These are phyloP conservation scores for Girardinichthys multiradiatus DNA, from an alignment of 2,113 vertebrate genomes.

Conservation along the genomic window DNA sequence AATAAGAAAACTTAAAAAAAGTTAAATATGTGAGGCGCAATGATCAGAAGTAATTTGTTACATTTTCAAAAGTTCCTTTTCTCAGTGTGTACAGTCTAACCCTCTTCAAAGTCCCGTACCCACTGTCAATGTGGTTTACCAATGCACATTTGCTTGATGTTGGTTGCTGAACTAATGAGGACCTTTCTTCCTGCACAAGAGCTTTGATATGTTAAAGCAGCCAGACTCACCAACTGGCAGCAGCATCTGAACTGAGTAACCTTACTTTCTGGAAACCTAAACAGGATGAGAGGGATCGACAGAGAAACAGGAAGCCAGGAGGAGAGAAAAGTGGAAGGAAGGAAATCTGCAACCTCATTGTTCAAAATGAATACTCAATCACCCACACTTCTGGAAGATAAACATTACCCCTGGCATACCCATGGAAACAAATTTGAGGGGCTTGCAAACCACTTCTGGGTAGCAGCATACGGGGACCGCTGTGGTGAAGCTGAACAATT, in stretches of 20 bases:
- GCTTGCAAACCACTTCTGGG: constrained; percentile 19
- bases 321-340: neutral
- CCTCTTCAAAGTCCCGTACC: neutral
- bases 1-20: neutral
- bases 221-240: constrained; percentile 58
- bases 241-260: constrained; percentile 50
- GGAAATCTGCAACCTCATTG: constrained; percentile 6
- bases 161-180: constrained; percentile 58
- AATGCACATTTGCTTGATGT: constrained; percentile 59
- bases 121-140: constrained; percentile 15
- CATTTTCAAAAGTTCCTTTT: constrained; percentile 14
- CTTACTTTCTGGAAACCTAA: constrained; percentile 47
- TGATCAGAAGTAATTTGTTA: constrained; percentile 35
- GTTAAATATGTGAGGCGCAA: neutral
- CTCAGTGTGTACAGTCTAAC: neutral
- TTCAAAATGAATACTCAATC: constrained; percentile 18
- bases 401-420: constrained; percentile 36
- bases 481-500: neutral
- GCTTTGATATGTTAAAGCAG: constrained; percentile 76
- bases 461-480: neutral
- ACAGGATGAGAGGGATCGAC: constrained; percentile 25
- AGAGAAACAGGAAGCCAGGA: neutral
- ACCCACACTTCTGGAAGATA: constrained; percentile 41
- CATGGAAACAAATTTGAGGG: constrained; percentile 18
- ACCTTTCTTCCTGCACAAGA: constrained; percentile 49